Evolutionary conservation across 2,888 invertebrate genomes (phyloP).

Genomic region (Drosophila monieri): DNA sequence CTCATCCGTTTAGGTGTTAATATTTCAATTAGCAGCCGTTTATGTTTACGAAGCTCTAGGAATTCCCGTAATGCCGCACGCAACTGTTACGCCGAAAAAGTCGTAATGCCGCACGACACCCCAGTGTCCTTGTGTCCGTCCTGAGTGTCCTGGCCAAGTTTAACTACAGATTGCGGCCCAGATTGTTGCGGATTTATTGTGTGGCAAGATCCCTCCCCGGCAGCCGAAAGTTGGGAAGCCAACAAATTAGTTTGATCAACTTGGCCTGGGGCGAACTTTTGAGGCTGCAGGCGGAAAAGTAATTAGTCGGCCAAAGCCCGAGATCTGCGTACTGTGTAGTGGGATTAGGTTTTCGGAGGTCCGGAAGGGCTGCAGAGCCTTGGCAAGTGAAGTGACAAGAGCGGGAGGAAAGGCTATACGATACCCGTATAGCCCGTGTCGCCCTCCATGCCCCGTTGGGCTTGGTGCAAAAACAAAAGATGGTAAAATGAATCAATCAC

Average conservation of each 20-base stretch:
- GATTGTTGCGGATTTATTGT: slow-evolving; percentile 26
- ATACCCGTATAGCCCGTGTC: too few species aligned
- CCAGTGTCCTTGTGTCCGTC: slow-evolving; percentile 14
- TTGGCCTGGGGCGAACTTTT: slow-evolving; percentile 21
- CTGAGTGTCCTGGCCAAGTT: slow-evolving; percentile 38
- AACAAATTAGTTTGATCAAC: slow-evolving; percentile 27
- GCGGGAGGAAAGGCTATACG: too few species aligned
- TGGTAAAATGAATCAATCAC: not conserved
- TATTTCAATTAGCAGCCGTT: slow-evolving; percentile 74
- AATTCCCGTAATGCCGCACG: slow-evolving; percentile 61
- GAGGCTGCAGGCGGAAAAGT: slow-evolving; percentile 23
- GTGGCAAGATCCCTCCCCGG: slow-evolving; percentile 9
- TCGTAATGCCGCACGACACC: slow-evolving; percentile 31
- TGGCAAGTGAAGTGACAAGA: too few species aligned
- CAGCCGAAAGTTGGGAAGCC: slow-evolving; percentile 27
- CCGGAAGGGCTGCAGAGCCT: too few species aligned
- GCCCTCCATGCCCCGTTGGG: too few species aligned
- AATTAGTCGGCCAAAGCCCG: slow-evolving; percentile 18
- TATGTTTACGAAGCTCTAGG: slow-evolving; percentile 57
- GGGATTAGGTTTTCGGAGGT: not conserved
- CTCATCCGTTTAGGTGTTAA: slow-evolving; percentile 62
- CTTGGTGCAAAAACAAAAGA: too few species aligned
- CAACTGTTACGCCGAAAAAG: slow-evolving; percentile 60
- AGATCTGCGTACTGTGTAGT: not conserved
- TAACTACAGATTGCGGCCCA: slow-evolving; percentile 50